Conservation (phyloP, 1,140 invertebrate species). For the Philaenus spumarius region DNA sequence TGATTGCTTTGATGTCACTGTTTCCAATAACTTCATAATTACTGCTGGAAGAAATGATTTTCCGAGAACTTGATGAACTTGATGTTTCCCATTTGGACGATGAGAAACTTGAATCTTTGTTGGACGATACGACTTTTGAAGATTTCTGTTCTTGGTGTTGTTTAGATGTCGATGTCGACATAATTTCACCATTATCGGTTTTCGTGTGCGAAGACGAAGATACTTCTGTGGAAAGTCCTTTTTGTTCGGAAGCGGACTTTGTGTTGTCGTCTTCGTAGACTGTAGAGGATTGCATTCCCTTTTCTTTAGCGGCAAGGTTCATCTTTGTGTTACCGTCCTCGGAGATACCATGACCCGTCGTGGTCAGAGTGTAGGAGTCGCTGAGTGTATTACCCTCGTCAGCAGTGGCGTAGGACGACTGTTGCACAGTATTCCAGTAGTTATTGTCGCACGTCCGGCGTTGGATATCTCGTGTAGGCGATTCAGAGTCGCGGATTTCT, state of each 20-base stretch:
- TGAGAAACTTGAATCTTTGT: constrained; percentile 2
- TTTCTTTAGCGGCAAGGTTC: constrained; percentile 11
- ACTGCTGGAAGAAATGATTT: constrained; percentile 6
- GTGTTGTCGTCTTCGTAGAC: constrained; percentile 11
- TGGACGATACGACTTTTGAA: constrained; percentile 13
- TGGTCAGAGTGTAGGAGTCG: constrained; percentile 7
- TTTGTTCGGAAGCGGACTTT: not conserved
- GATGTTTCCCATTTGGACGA: constrained; percentile 20
- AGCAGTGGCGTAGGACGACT: constrained; percentile 18
- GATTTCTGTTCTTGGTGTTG: constrained; percentile 12
- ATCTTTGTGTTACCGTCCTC: constrained; percentile 21
- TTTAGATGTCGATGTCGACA: constrained; percentile 10
- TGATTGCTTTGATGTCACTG: constrained; percentile 9
- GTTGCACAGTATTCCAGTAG: constrained; percentile 29
- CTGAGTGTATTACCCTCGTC: constrained; percentile 5
- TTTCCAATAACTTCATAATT: not conserved
- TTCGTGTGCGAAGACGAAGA: constrained; percentile 17
- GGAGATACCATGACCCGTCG: constrained; percentile 14
- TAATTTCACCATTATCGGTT: constrained; percentile 16
- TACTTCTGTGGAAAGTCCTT: constrained; percentile 2
- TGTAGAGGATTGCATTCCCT: not conserved
- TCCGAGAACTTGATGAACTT: constrained; percentile 21
- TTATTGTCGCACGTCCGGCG: constrained; percentile 15
- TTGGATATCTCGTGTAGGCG: constrained; percentile 55
- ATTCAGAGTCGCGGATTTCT: constrained; percentile 66